Base-by-base conservation (phyloP, 1,140 invertebrate species). In the Lepidurus apus region DNA sequence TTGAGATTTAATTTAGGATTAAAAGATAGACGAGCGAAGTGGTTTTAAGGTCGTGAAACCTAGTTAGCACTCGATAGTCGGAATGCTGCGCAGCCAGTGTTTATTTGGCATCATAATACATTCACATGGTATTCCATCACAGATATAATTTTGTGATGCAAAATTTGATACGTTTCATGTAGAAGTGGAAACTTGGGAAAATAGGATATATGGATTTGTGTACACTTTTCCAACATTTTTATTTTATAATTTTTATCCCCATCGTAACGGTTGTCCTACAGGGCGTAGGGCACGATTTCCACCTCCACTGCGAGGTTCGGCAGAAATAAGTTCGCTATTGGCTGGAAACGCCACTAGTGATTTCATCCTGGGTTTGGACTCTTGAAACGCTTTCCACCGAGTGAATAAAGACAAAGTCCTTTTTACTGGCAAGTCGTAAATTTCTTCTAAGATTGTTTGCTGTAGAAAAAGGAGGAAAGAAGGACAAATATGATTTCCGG, bases 341-440 rank as follows among this genome's bases (percentile, higher is more conserved):
- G 21, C 78, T 13, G 65, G 42, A 9, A 74, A 74, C 34, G 78
- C 10, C 24, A 79, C 26, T 26, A 74, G 21, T 44, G 73, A 24
- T 43, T 47, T 79, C 78, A 74, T 79, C 43, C 75, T 79, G 17
- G 73, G 78, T 9, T 74, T 74, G 24, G 75, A 44, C 42, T 47
- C 73, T 26, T 74, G 73, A 24, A 74, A 43, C 13, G 73, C 75
- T 43, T 79, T 79, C 78, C 78, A 79, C 73, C 73, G 78, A 5
- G 78, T 79, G 75, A 79, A 79, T 42, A 79, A 34, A 24, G 73
- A 74, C 24, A 79, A 74, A n/a, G 74, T 79, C 21, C 74, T 43
- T 74, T 79, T 79, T 34, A 79, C 78, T 79, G 74, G 43, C 24
- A 45, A 79, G 43, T 42, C 45, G 43, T 79, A 43, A 43, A 34